These are phyloP conservation scores for Ridgeia piscesae DNA, from an alignment of 1,140 invertebrate species.

Conservation along the genomic window DNA sequence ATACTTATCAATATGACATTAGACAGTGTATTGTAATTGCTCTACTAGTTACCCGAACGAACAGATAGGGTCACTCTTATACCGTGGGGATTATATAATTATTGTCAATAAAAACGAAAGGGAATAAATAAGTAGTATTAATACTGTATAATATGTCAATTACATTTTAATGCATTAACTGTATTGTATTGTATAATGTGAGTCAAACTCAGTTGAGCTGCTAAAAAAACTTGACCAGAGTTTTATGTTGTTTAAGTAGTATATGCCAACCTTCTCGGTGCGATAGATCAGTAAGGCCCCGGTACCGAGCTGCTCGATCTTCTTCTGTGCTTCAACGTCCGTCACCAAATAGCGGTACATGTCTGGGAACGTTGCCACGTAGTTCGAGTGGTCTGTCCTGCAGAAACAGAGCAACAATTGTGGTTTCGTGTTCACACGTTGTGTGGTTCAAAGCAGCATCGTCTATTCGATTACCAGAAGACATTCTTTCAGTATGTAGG, in stretches of 20 bases:
- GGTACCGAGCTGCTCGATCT: background rate
- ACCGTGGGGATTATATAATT: no score
- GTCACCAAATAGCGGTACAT: conserved; percentile 14
- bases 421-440: background rate
- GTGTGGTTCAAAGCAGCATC: background rate
- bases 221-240: background rate
- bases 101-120: conserved; percentile 30
- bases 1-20: no score
- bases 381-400: background rate
- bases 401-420: background rate
- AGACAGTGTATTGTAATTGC: no score
- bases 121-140: conserved; percentile 66
- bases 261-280: conserved; percentile 15
- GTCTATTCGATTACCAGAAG: no score
- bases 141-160: conserved; percentile 67
- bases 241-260: no score
- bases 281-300: conserved; percentile 2
- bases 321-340: conserved; percentile 15
- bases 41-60: no score
- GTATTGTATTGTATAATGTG: background rate
- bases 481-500: no score
- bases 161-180: conserved; percentile 22
- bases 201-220: background rate
- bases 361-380: background rate
- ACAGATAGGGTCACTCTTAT: no score